These are phyloP conservation scores for Sisyra nigra DNA, from an alignment of 2,888 invertebrate genomes.

Conservation along the genomic window DNA sequence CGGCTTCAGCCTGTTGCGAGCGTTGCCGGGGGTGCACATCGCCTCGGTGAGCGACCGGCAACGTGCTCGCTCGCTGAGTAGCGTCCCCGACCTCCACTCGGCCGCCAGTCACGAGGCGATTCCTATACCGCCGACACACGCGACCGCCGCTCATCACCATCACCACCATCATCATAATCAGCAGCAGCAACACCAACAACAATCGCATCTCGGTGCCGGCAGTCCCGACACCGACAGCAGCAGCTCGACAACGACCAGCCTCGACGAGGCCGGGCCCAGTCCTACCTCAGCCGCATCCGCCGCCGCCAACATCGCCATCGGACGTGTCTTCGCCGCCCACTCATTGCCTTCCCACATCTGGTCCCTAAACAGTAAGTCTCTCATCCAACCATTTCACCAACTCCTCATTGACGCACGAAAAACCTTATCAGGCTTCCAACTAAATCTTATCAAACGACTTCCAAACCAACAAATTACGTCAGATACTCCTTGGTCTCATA, in stretches of 20 bases:
- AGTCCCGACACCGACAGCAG: slow-evolving; percentile 52
- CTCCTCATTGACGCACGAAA: no score
- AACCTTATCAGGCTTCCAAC: no score
- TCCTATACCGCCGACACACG: slow-evolving; percentile 41
- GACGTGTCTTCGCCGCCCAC: slow-evolving; percentile 74
- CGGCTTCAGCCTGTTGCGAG: slow-evolving; percentile 50
- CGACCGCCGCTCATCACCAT: slow-evolving; percentile 46
- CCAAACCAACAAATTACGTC: no score
- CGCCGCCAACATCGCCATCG: slow-evolving; percentile 40
- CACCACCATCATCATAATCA: slow-evolving; percentile 28
- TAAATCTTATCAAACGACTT: no score
- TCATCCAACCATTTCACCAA: no score
- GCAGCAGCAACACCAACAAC: no score
- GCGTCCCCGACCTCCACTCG: slow-evolving; percentile 55
- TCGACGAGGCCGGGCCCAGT: slow-evolving; percentile 37
- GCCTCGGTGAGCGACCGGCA: slow-evolving; percentile 51
- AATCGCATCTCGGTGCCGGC: slow-evolving; percentile 38
- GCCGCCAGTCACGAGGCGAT: slow-evolving; percentile 33
- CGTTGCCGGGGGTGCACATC: slow-evolving; percentile 50
- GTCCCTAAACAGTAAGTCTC: slow-evolving; percentile 72
- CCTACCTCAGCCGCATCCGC: slow-evolving; percentile 17
- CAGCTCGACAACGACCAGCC: slow-evolving; percentile 26
- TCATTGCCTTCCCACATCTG: slow-evolving; percentile 84
- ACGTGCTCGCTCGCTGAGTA: slow-evolving; percentile 66
- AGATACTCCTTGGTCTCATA: no score